Evolutionary conservation across 1,140 invertebrate species (phyloP).

Genomic region (Aphaenogaster floridana): DNA sequence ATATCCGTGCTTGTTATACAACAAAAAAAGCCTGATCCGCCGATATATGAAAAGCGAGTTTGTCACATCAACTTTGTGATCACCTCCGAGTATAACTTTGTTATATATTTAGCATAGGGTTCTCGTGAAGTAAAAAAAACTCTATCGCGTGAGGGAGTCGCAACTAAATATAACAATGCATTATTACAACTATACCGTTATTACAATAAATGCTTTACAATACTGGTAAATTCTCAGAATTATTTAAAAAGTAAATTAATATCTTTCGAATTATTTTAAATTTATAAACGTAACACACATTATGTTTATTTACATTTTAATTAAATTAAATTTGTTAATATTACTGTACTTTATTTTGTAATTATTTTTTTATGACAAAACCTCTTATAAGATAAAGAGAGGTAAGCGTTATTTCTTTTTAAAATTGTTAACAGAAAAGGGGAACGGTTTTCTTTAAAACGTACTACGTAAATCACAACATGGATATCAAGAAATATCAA

Average conservation of each 20-base stretch:
- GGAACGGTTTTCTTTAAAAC: not conserved
- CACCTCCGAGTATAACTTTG: not conserved
- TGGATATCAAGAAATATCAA: not conserved
- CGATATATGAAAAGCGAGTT: not conserved
- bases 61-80: not conserved
- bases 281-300: not conserved
- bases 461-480: not conserved
- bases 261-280: not conserved
- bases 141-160: not conserved
- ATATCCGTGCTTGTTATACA: not conserved
- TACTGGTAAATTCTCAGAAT: not conserved
- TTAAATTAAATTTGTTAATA: constrained; percentile 7
- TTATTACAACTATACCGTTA: not conserved
- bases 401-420: not conserved
- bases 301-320: not conserved
- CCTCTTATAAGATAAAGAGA: not conserved
- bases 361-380: not conserved
- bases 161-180: not conserved
- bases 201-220: not conserved
- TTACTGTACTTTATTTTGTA: not conserved
- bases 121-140: not conserved
- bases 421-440: not conserved
- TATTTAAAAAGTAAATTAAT: not conserved
- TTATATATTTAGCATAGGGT: not conserved
- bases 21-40: not conserved